Evolutionary conservation across 1,140 invertebrate genomes (phyloP).

Genomic region (Drosophila tsacasi): DNA sequence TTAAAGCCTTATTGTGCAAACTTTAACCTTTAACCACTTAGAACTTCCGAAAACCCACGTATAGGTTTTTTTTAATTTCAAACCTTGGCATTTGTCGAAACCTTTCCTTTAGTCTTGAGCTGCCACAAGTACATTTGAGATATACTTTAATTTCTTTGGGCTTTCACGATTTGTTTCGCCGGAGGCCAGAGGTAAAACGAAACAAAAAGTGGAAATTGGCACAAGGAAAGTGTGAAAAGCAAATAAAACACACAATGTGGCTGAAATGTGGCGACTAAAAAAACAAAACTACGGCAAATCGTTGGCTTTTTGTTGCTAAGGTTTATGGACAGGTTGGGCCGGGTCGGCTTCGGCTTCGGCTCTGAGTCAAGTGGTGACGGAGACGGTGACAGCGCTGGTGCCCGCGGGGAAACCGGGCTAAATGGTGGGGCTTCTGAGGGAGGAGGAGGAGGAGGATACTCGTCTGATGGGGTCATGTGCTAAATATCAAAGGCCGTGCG

Average conservation of each 20-base stretch:
- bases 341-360: conserved; percentile 14
- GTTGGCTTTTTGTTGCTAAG: conserved; percentile 43
- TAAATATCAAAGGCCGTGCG: conserved; percentile 80
- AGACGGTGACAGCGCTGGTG: neutral
- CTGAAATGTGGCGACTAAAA: conserved; percentile 32
- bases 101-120: conserved; percentile 4
- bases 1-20: neutral
- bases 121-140: conserved; percentile 40
- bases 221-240: conserved; percentile 82
- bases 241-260: conserved; percentile 50
- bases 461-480: conserved; percentile 54
- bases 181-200: conserved; percentile 45
- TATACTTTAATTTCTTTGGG: conserved; percentile 68
- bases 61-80: neutral
- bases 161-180: conserved; percentile 47
- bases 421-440: conserved; percentile 1
- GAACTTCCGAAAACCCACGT: neutral
- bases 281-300: conserved; percentile 57
- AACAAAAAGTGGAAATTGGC: conserved; percentile 78
- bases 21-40: neutral
- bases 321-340: conserved; percentile 59
- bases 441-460: conserved; percentile 4
- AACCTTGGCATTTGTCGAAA: conserved; percentile 25
- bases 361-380: conserved; percentile 29
- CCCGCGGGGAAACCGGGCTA: conserved; percentile 15